Percentiles rank a stretch among this genome's conserved stretches.
These are phyloP conservation scores for Anastrepha ludens DNA, from an alignment of 1,140 invertebrate genomes.

Conservation along the genomic window DNA sequence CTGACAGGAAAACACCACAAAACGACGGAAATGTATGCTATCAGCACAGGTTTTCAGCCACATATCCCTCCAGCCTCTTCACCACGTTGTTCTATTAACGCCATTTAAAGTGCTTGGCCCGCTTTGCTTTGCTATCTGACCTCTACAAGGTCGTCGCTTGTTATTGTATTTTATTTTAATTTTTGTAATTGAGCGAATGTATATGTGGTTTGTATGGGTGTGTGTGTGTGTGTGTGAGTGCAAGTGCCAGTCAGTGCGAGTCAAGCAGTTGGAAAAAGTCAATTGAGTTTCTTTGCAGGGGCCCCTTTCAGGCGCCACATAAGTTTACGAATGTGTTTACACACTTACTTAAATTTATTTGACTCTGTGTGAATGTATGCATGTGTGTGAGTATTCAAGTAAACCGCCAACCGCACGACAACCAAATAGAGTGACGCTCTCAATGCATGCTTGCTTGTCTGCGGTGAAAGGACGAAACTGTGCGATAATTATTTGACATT, in stretches of 20 bases:
- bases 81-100: not conserved
- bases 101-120: not conserved
- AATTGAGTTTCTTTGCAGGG: not conserved
- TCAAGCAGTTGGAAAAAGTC: not conserved
- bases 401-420: not conserved
- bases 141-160: not conserved
- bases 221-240: too few relatives aligned
- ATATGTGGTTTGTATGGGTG: too few relatives aligned
- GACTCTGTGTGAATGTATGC: not conserved
- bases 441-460: not conserved
- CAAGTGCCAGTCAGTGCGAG: not conserved
- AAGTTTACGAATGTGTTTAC: not conserved
- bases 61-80: not conserved
- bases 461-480: constrained; percentile 18
- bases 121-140: not conserved
- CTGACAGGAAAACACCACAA: not conserved
- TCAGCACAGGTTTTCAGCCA: not conserved
- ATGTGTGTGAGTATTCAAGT: constrained; percentile 1
- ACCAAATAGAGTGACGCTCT: not conserved
- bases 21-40: not conserved
- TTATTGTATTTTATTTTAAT: not conserved
- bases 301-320: not conserved
- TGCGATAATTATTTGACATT: constrained; percentile 19
- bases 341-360: not conserved
- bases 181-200: too few relatives aligned